Evolutionary conservation across 2,797 vertebrate genomes (phyloP), one percentile per base, ranked within the genome.

Genomic region (Antrozous pallidus): DNA sequence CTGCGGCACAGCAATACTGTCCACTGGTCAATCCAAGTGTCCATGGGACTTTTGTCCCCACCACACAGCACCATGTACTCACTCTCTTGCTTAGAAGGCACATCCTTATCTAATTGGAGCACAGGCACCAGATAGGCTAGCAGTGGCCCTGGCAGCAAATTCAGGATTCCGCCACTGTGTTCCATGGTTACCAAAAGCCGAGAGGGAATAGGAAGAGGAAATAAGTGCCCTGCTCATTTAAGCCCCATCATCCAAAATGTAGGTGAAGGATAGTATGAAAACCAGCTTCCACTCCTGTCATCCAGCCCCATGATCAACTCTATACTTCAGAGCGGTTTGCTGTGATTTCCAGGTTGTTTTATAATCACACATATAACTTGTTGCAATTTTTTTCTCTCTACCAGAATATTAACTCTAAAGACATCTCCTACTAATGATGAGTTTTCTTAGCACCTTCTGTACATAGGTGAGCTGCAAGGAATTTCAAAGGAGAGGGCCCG

Each of bases 391-490:
- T 70, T 92, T 26, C 42, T 93, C 20, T 69, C 18, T 63, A 10
- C 38, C 16, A 65, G 71, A 83, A 33, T 71, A 33, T 74, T 67
- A 56, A 42, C 56, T 40, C 77, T 85, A 54, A 92, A 95, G 93
- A 75, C 49, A 70, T 88, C 74, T 93, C n/a, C 20, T 31, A n/a
- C 74, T 79, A 70, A 90, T 94, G 88, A 75, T 5, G 24, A n/a
- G 33, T 77, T 80, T 94, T 93, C 92, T 92, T 51, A 81, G 73
- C 79, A 47, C 69, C 49, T 49, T 79, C 56, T 78, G 13, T 70
- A 74, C 3, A 5, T 42, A 84, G 71, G 51, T 87, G 71, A 88
- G 20, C 80, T 91, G 26, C 75, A 94, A 82, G 65, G 77, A 91
- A 83, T 77, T 89, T 92, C 63, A 92, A 92, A 93, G 61, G 28